phyloP scores from a whole-genome alignment of 2,888 invertebrate species.

The Phragmatobia fuliginosa region DNA sequence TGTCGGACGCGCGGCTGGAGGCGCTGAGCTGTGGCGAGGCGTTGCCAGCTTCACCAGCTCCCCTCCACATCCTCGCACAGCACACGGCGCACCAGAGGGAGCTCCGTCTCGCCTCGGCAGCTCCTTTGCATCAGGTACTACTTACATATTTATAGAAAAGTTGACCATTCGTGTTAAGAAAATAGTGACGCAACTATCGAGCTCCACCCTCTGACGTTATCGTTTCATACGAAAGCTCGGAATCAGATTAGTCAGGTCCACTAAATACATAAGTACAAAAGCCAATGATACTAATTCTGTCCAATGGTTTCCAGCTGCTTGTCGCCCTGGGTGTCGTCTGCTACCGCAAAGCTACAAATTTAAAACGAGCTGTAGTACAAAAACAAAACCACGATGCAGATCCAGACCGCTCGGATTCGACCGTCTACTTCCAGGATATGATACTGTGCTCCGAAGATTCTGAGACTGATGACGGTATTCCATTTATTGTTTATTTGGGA shows the following conservation, averaged over 20 bases:
- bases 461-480: conserved; percentile 93
- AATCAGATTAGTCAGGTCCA: not conserved
- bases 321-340: conserved; percentile 96
- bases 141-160: not conserved
- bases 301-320: conserved; percentile 85
- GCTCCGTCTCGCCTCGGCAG: conserved; percentile 89
- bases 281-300: not conserved
- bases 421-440: conserved; percentile 98
- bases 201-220: too few relatives aligned
- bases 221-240: not conserved
- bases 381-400: conserved; percentile 92
- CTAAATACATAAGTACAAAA: not conserved
- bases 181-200: too few relatives aligned
- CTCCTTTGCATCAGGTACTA: conserved; percentile 90
- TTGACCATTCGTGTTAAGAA: not conserved
- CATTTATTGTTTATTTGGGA: too few relatives aligned
- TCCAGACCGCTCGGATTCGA: conserved; percentile 96
- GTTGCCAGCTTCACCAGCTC: conserved; percentile 81
- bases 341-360: conserved; percentile 95
- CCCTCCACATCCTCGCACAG: conserved; percentile 88
- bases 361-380: conserved; percentile 91
- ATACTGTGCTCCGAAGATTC: conserved; percentile 96
- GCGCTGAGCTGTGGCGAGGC: conserved; percentile 75
- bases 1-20: conserved; percentile 93
- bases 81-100: conserved; percentile 90